phyloP scores from a whole-genome alignment of 2,113 vertebrate genomes.

The Mormoops blainvillei region DNA sequence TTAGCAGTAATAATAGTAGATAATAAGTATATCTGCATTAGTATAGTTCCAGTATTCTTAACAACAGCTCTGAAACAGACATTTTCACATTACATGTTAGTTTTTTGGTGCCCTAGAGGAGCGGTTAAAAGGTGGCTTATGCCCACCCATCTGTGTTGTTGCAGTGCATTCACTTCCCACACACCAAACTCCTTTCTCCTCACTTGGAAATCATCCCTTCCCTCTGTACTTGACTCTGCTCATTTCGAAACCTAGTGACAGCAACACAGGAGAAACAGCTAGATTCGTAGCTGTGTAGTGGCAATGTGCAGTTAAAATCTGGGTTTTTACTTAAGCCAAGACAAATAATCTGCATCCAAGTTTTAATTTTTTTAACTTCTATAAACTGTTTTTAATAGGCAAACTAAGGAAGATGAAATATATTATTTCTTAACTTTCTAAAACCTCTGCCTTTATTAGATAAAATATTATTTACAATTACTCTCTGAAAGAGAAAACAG shows the following conservation, averaged over 20 bases:
- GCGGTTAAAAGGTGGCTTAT: neutral
- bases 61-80: neutral
- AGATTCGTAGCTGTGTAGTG: neutral
- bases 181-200: neutral
- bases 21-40: neutral
- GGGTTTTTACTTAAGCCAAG: neutral
- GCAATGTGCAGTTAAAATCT: neutral
- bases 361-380: conserved; percentile 4
- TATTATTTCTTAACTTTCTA: neutral
- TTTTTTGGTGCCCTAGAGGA: neutral
- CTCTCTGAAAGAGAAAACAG: neutral
- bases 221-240: neutral
- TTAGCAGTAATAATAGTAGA: neutral
- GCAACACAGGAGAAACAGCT: neutral
- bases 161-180: neutral
- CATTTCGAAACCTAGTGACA: neutral
- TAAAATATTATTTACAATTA: neutral
- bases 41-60: neutral
- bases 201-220: neutral
- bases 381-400: conserved; percentile 21
- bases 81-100: neutral
- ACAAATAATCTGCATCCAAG: neutral
- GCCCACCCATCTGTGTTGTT: neutral
- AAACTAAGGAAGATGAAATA: neutral
- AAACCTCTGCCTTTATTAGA: neutral